Conservation (phyloP, 2,888 invertebrate genomes). For the Cylindroiulus punctatus region DNA sequence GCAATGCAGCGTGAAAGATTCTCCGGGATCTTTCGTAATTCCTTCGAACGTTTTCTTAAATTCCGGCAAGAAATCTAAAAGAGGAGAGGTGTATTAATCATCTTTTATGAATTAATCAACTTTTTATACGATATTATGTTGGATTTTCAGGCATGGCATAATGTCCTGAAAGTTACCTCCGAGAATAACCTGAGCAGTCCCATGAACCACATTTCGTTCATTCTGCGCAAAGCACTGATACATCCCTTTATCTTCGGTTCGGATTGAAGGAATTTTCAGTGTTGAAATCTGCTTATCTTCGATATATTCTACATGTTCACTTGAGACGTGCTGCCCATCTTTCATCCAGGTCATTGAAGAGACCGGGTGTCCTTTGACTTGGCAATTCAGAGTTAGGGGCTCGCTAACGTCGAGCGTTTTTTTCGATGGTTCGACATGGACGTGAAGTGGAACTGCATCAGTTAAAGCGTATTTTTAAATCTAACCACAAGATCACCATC, state of each 20-base stretch:
- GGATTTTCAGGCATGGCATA: neutral
- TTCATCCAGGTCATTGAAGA: conserved; percentile 48
- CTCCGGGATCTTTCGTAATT: neutral
- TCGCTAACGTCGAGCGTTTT: conserved; percentile 52
- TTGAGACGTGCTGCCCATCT: conserved; percentile 37
- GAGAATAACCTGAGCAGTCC: conserved; percentile 44
- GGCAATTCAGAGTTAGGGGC: conserved; percentile 46
- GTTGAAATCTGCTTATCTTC: neutral
- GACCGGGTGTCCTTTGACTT: conserved; percentile 4
- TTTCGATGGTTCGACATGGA: conserved; percentile 44
- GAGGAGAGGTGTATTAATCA: neutral
- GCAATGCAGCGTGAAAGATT: conserved; percentile 8
- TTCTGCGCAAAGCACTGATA: conserved; percentile 53
- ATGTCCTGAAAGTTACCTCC: neutral
- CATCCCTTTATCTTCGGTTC: conserved; percentile 54
- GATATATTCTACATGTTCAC: neutral
- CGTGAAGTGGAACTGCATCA: conserved; percentile 37
- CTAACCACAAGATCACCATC: no score
- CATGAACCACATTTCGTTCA: neutral
- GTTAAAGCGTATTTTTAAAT: neutral
- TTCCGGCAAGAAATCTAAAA: conserved; percentile 54
- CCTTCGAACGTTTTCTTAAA: conserved; percentile 16
- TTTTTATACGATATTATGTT: conserved; percentile 42
- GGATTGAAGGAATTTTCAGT: neutral
- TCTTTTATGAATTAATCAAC: conserved; percentile 46